Base-by-base conservation (phyloP, 2,888 invertebrate species). In the Agonopterix heracliana region DNA sequence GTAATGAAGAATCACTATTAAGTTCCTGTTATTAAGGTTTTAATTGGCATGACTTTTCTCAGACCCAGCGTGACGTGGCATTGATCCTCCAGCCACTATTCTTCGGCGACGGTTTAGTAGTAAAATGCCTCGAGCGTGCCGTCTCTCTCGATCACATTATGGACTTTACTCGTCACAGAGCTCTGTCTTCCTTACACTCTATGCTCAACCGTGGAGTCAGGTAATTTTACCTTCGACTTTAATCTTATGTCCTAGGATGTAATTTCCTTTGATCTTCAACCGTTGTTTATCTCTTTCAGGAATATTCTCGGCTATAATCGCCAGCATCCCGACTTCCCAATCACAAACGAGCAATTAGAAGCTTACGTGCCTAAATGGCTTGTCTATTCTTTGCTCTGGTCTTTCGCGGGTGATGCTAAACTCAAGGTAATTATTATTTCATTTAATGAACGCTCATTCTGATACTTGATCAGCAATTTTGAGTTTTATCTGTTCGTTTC, bases 141-240 rank as follows among this genome's bases (percentile, higher is more conserved):
- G 93, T 93, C 76, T 92, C 92, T 34, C 95, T 97, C 68, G 99
- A 99, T 71, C 99, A 99, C 73, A 96, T 99, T 45, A 99, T 99
- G 99, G 99, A 99, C 88, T 99, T 99, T 77, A 99, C 99, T 0
- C 91, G 98, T n/a, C 91, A 99, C 57, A 90, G 99, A 49, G 98
- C 99, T 1, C 90, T 99, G 1, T 96, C 96, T 48, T 98, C 98
- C 0, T 89, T 99, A 49, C 99, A 99, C 84, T 98, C 98, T 3
- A 98, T 99, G 98, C 86, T 99, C 42, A 99, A 99, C 82, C 96
- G 99, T 74, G 93, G 96, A 14, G 96, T 95, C 35, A 91, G 96
- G 89, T 94, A 90, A 47, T 11, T 14, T 9, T 11, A 8, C n/a
- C 13, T 41, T 38, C 38, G 5, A 10, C 38, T 38, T 10, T 26